These are phyloP conservation scores for Scophthalmus maximus DNA, from an alignment of 2,113 vertebrate species.

Conservation along the genomic window DNA sequence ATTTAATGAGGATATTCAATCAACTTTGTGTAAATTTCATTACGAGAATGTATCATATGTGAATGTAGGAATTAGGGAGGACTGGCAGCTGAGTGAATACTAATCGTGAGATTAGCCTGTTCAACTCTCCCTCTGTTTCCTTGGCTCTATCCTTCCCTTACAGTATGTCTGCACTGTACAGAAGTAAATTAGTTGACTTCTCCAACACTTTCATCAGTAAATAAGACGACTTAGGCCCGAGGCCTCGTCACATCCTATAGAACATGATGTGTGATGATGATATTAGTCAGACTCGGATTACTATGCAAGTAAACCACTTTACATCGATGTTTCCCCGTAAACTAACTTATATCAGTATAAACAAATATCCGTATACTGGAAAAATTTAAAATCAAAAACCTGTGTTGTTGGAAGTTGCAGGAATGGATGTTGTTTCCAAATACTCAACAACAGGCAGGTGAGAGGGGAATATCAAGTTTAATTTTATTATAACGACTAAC, in stretches of 20 bases:
- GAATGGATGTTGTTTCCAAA: no score
- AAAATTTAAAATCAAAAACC: neutral
- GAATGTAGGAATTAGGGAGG: constrained; percentile 19
- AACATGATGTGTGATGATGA: constrained; percentile 50
- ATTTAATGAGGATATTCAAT: constrained; percentile 67
- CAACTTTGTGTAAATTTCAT: constrained; percentile 72
- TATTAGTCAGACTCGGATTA: constrained; percentile 43
- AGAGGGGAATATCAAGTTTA: no score
- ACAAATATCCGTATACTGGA: no score
- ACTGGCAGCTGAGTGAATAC: constrained; percentile 51
- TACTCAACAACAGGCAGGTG: no score
- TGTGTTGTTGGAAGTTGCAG: no score
- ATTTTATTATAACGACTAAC: no score
- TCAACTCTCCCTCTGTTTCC: neutral
- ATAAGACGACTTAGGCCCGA: constrained; percentile 47
- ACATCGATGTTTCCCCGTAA: constrained; percentile 5
- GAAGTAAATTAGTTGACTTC: constrained; percentile 56
- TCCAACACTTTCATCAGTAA: constrained; percentile 57
- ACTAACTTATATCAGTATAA: no score
- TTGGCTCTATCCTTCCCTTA: constrained; percentile 7
- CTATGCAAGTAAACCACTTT: constrained; percentile 32
- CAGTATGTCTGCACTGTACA: constrained; percentile 18
- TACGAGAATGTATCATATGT: constrained; percentile 41
- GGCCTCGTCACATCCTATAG: constrained; percentile 51
- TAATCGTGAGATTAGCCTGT: constrained; percentile 57